Evolutionary conservation across 1,140 invertebrate genomes (phyloP), one percentile per base, ranked within the genome.

Genomic region (Drosophila obscura): DNA sequence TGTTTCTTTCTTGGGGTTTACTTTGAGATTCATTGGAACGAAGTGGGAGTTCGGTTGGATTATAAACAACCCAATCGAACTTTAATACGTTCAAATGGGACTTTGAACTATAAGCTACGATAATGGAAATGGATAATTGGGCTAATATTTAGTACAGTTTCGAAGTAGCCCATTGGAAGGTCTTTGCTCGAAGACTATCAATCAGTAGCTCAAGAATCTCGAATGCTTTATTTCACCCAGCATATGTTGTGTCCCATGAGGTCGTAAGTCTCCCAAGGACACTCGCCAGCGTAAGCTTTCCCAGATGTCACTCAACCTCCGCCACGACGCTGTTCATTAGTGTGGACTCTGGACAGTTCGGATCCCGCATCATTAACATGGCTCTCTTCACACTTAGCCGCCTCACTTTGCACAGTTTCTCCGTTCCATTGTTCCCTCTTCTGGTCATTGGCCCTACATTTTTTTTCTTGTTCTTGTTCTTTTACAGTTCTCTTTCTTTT

Each of bases 381-480:
- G 74, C 61, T 77, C 61, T 76, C 76, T 85, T 85, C 82, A 87
- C 81, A 85, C 81, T 85, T 87, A 53, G 61, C 53, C 53, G 9
- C 19, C 71, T 58, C 71, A 49, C 51, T 72, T 71, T 51, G 66
- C 35, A 43, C 67, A 15, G 53, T 51, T 44, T 45, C 44, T 45
- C 44, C 35, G 13, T 39, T 39, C 64, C 65, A 75, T 84, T 84
- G 82, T 85, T 85, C 52, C 55, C 65, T 52, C 44, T 64, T 60
- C 73, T 87, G 81, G 81, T 85, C 81, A 87, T 78, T 82, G 81
- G 82, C 81, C 80, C 78, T 55, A 16, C 50, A 9, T 41, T 45
- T 53, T 11, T 11, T 24, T 62, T 63, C 22, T 24, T 4, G 22
- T 26, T 16, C 28, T 51, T 49, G 39, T 64, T 61, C 26, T 48